Conservation (phyloP, 2,888 invertebrate genomes). For the Quadroppia sp. region DNA sequence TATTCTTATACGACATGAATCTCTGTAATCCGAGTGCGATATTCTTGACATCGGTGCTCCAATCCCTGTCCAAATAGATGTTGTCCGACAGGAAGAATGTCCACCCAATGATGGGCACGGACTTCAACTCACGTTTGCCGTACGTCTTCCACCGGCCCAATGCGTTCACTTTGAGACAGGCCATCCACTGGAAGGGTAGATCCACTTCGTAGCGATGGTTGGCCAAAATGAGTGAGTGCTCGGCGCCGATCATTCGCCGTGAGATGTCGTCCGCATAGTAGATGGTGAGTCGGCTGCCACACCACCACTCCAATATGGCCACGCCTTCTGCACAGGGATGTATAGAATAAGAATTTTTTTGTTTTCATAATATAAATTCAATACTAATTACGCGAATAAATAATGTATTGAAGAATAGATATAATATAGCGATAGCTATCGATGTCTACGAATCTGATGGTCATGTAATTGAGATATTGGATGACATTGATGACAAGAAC, state of each 20-base stretch:
- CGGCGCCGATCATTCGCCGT: constrained; percentile 64
- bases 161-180: constrained; percentile 71
- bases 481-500: constrained; percentile 77
- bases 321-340: constrained; percentile 67
- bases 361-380: not conserved
- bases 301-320: constrained; percentile 92
- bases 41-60: constrained; percentile 79
- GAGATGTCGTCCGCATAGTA: constrained; percentile 67
- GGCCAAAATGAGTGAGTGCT: constrained; percentile 83
- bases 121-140: constrained; percentile 84
- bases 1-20: constrained; percentile 81
- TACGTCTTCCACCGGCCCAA: constrained; percentile 91
- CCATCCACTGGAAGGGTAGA: constrained; percentile 90
- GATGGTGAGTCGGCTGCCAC: constrained; percentile 66
- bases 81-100: constrained; percentile 92
- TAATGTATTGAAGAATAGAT: constrained; percentile 79
- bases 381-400: constrained; percentile 60
- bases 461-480: constrained; percentile 72
- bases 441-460: constrained; percentile 73
- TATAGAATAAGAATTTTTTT: not conserved
- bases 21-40: constrained; percentile 74
- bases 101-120: constrained; percentile 88
- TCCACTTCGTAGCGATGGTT: constrained; percentile 94
- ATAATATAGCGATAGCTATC: constrained; percentile 76
- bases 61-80: constrained; percentile 85